phyloP scores from a whole-genome alignment of 2,113 vertebrate genomes.

The Coptodon rendalli region DNA sequence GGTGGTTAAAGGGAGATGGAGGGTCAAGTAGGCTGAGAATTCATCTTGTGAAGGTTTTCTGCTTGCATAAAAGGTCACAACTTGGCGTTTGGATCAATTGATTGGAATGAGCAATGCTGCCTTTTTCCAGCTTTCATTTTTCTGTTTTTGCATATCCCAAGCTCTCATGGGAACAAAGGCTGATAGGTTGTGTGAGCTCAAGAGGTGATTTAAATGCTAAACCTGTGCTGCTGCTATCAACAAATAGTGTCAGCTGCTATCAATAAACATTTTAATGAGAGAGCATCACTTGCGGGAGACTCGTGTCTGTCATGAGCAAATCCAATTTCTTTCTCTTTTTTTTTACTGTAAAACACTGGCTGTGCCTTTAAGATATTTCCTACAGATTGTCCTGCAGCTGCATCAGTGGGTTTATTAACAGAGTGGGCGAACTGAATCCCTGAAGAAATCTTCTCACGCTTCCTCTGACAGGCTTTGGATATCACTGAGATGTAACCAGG shows the following conservation, averaged over 20 bases:
- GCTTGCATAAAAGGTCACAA: constrained; percentile 5
- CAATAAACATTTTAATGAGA: not conserved
- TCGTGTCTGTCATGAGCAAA: not conserved
- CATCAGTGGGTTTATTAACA: constrained; percentile 37
- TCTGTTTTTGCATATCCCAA: not conserved
- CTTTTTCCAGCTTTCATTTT: not conserved
- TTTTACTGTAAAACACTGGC: not conserved
- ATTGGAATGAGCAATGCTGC: not conserved
- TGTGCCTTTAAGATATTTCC: constrained; percentile 23
- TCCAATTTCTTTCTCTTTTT: not conserved
- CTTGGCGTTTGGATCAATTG: not conserved
- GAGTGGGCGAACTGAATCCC: constrained; percentile 26
- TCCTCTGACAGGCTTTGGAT: constrained; percentile 28
- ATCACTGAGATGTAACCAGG: constrained; percentile 27
- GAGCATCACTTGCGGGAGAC: not conserved
- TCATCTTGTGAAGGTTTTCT: constrained; percentile 11
- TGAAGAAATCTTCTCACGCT: constrained; percentile 55
- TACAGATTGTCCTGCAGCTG: constrained; percentile 64
- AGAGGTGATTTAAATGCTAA: constrained; percentile 11
- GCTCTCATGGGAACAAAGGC: not conserved
- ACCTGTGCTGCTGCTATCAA: not conserved
- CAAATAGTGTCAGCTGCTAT: not conserved
- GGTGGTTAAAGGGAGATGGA: not conserved
- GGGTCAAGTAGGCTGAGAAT: constrained; percentile 22
- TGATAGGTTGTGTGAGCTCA: not conserved